Evolutionary conservation across 2,797 vertebrate species (phyloP), one percentile per base, ranked within the genome.

Genomic region (Ataeniobius toweri): DNA sequence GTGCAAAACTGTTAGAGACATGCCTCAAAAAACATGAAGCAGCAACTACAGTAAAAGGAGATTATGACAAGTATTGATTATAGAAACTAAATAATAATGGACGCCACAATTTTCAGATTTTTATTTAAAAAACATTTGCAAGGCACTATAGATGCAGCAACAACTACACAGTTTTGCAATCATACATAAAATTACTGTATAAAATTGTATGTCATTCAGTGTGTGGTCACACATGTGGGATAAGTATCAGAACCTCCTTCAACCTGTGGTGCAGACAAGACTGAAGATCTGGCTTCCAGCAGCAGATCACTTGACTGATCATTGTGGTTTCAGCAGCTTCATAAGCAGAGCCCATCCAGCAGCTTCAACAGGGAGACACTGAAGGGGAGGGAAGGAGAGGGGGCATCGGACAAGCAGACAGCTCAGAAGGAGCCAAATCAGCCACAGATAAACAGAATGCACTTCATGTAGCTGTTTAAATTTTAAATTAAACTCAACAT

Each of bases 321-420:
- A 91, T 89, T 87, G 85, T 85, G 89, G 91, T 93, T 92, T 93
- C 94, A 93, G 94, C 91, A 83, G 94, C 94, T 95, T 94, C 94
- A 95, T 96, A 95, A 95, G 94, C 90, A 83, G 89, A 79, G 76
- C 86, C 87, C 90, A 96, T 95, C 95, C 94, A 96, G 96, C 95
- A 96, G 91, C 82, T 89, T 94, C 93, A 94, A 89, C 84, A 78
- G 91, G 91, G 92, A 91, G 81, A 81, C 80, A 80, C 82, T 83
- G 88, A 81, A 78, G 80, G 78, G 73, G 65, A 80, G 76, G 81
- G 80, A 81, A 79, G 77, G 85, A 89, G 80, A 85, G 86, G 86
- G 79, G 77, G 80, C 89, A 81, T 80, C 79, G 82, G 90, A 85
- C 75, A 31, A 84, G 94, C 75, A 82, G 81, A 74, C 65, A 28